Percentiles rank a stretch among this genome's conserved stretches.
phyloP scores from a whole-genome alignment of 2,888 invertebrate genomes.

The Camptogramma bilineatum region DNA sequence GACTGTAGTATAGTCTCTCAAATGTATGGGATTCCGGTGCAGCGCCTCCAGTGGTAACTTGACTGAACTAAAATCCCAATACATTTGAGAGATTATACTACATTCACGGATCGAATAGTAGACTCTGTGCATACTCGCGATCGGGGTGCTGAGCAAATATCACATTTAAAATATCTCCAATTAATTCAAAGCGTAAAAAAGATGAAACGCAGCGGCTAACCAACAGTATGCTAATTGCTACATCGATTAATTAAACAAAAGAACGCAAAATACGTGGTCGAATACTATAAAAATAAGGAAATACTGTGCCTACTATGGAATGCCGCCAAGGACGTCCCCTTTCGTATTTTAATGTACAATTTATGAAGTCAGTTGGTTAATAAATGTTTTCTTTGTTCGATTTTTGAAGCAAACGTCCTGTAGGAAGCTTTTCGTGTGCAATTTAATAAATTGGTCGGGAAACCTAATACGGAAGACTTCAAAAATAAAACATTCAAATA shows the following conservation, averaged over 20 bases:
- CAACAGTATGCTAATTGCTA: constrained; percentile 15
- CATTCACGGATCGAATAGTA: too few species aligned
- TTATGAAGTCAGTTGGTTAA: background rate
- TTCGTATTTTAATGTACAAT: constrained; percentile 26
- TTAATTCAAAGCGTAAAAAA: background rate
- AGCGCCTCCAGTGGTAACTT: too few species aligned
- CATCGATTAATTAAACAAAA: constrained; percentile 18
- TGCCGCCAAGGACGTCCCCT: constrained; percentile 39
- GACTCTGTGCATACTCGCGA: too few species aligned
- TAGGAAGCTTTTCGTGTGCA: background rate
- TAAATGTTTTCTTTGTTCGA: constrained; percentile 9
- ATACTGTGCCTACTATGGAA: constrained; percentile 30
- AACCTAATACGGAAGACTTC: background rate
- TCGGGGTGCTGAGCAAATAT: too few species aligned
- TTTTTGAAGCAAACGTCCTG: background rate
- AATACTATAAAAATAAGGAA: constrained; percentile 43
- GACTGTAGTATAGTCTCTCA: too few species aligned
- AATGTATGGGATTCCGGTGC: too few species aligned
- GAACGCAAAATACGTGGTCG: constrained; percentile 23
- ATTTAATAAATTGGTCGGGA: background rate
- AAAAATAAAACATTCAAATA: too few species aligned
- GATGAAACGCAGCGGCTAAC: background rate
- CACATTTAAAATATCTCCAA: too few species aligned
- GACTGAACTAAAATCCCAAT: background rate
- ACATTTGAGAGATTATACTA: too few species aligned